Evolutionary conservation across 2,888 invertebrate species (phyloP), one percentile per base, ranked within the genome.

Genomic region (Cordilura impudica): DNA sequence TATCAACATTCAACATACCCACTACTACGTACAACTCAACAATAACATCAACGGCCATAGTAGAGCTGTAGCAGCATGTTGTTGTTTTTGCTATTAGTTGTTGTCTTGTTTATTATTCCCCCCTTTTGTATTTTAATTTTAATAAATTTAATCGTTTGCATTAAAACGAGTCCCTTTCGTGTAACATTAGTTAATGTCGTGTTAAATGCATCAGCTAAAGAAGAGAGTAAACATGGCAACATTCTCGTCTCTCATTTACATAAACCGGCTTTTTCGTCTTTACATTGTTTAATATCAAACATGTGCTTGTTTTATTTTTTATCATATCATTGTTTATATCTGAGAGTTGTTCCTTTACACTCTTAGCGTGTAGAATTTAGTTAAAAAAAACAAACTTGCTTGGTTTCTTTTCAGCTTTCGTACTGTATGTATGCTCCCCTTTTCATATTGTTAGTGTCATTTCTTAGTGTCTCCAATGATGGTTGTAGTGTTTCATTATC

Each of bases 141-240:
- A 70, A 76, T 54, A 72, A 67, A 66, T 61, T 66, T 71, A 67
- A 72, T 72, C 60, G 71, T 67, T 77, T 66, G 60, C 35, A 49
- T 60, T 72, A 61, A 53, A 72, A 61, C 77, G 72, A 77, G 72
- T 67, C 66, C 56, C 67, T 72, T 77, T 67, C 72, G 54, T 72
- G 47, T 71, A 67, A 21, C 19, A 72, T 58, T 63, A 66, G 29
- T 70, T 77, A 72, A 72, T 67, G 56, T 43, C 29, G 47, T 29
- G 66, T 61, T 74, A 67, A 72, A 63, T 67, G 54, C 70, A 23
- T 70, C 43, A 29, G 23, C 21, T 18, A 10, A 53, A 0, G n/a
- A n/a, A 45, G 54, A 54, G 60, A 51, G 16, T 1, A 23, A 23
- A 35, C 12, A 10, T 10, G 2, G 23, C 0, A 26, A 21, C 43